These are phyloP conservation scores for Moxostoma hubbsi DNA, from an alignment of 2,797 vertebrate genomes.

Conservation along the genomic window DNA sequence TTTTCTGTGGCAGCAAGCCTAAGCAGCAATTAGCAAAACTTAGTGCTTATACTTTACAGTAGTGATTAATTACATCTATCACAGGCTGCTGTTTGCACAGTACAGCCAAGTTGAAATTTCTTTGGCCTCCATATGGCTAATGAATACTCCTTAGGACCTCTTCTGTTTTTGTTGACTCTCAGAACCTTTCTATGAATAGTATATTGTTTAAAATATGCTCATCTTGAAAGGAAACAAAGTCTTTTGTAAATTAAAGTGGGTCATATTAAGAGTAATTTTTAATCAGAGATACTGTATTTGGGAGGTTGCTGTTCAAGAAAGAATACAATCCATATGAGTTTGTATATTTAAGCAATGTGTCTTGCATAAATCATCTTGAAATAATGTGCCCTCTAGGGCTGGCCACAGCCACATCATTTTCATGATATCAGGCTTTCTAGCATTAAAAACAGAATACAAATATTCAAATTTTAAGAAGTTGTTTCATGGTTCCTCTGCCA, in stretches of 20 bases:
- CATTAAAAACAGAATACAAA: constrained; percentile 41
- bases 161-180: neutral
- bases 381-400: constrained; percentile 26
- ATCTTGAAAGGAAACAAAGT: neutral
- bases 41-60: constrained; percentile 1
- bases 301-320: constrained; percentile 4
- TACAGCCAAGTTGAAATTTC: constrained; percentile 1
- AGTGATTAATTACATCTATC: constrained; percentile 27
- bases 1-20: constrained; percentile 8
- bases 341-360: constrained; percentile 6
- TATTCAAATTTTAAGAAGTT: constrained; percentile 23
- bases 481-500: constrained; percentile 8
- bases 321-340: constrained; percentile 10
- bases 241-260: too few relatives aligned
- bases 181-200: neutral
- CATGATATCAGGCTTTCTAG: neutral
- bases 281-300: neutral
- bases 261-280: neutral
- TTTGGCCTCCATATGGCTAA: constrained; percentile 36
- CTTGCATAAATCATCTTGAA: constrained; percentile 29
- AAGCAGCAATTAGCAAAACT: constrained; percentile 25
- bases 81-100: neutral
- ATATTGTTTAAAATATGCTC: constrained; percentile 9
- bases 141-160: neutral
- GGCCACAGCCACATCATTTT: too few relatives aligned